Base-by-base conservation (phyloP, 2,888 invertebrate genomes). In the Carabus problematicus region DNA sequence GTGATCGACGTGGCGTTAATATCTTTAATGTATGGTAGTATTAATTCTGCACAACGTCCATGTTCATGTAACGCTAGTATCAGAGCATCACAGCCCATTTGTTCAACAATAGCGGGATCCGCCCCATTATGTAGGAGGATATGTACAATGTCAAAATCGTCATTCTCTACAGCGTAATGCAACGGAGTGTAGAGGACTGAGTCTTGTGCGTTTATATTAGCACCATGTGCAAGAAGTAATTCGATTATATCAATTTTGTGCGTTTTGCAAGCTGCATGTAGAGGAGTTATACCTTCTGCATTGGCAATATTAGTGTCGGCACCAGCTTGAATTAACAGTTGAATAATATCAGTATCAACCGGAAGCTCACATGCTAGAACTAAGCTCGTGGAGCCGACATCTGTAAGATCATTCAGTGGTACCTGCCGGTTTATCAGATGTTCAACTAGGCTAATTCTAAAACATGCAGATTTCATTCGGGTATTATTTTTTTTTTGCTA, bases 131-230 rank as follows among this genome's bases (percentile, higher is more conserved):
- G 19, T 42, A 64, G n/a, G 11, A 64, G 39, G 19, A 55, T n/a
- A 19, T 56, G 43, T 42, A 64, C 56, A 7, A 64, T 16, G 19
- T 56, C 40, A 43, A 55, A 56, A 64, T 64, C n/a, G 29, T 64
- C 56, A 8, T 64, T 64, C 56, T 56, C 64, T 45, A 64, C 56
- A 4, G 64, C 64, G n/a, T 64, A 64, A 12, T 55, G 56, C 6
- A 64, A n/a, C n/a, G 64, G 55, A 19, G 64, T 43, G 12, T 64
- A 56, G 12, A 16, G 16, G 11, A 14, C 42, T 43, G 45, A 19
- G n/a, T 64, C 64, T 64, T 64, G 64, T 9, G 42, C 19, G 39
- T 64, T 64, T 9, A 64, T 56, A 55, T 64, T 29, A 19, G 64
- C 64, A 43, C 45, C 45, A 4, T 41, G 19, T 64, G 55, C n/a